phyloP scores from a whole-genome alignment of 1,140 invertebrate genomes.

The Homalodisca vitripennis region DNA sequence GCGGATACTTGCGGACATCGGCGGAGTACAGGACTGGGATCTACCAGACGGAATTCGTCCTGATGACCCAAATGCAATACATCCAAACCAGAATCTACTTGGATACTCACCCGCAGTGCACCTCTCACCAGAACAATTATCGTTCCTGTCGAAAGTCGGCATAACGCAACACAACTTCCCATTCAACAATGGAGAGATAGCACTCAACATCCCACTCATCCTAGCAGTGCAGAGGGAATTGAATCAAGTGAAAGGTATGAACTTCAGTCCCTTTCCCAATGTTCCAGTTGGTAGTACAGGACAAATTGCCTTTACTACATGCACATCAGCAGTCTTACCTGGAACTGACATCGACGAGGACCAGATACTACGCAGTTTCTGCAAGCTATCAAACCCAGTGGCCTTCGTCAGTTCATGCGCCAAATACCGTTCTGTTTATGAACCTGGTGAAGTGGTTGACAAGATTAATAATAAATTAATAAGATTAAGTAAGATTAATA shows the following conservation, averaged over 20 bases:
- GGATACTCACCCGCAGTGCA: background rate
- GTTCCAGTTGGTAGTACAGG: background rate
- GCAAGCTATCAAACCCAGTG: background rate
- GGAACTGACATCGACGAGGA: background rate
- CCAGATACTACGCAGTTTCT: background rate
- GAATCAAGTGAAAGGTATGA: slow-evolving; percentile 4
- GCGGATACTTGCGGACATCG: background rate
- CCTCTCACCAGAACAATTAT: background rate
- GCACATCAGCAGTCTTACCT: background rate
- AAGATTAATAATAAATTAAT: no score
- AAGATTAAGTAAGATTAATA: no score
- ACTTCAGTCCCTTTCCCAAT: background rate
- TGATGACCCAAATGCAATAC: background rate
- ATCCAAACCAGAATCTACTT: background rate
- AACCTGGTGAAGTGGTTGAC: background rate
- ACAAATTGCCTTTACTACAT: background rate
- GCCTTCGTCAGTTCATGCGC: background rate
- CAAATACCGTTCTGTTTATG: background rate
- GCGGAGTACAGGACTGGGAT: background rate
- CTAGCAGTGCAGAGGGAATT: background rate
- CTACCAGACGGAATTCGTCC: background rate
- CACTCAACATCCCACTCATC: background rate
- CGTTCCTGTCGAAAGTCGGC: slow-evolving; percentile 13
- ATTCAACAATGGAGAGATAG: background rate
- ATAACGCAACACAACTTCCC: background rate